Conservation (phyloP, 2,113 vertebrate genomes). For the Typhlomys cinereus region DNA sequence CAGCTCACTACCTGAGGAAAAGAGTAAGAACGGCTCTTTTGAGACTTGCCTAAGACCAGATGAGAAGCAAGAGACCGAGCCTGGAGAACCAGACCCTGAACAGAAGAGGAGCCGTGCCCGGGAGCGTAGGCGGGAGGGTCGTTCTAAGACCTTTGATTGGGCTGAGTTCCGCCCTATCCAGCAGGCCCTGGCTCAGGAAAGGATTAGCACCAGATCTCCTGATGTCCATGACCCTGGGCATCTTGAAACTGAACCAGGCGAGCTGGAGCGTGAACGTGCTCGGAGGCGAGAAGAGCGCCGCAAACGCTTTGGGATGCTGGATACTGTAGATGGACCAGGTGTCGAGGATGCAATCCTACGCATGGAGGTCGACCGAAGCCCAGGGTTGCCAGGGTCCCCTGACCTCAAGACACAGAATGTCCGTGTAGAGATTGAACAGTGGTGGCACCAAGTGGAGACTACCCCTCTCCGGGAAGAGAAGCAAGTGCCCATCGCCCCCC, state of each 20-base stretch:
- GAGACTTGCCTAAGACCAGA: slow-evolving; percentile 76
- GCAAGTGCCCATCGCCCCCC: slow-evolving; percentile 93
- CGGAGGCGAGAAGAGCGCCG: slow-evolving; percentile 87
- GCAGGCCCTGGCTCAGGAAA: slow-evolving; percentile 86
- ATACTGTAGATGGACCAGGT: slow-evolving; percentile 74
- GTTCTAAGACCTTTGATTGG: slow-evolving; percentile 98
- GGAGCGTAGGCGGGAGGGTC: slow-evolving; percentile 93
- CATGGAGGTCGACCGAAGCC: slow-evolving; percentile 92
- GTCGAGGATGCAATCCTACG: slow-evolving; percentile 79
- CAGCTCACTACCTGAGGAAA: slow-evolving; percentile 93
- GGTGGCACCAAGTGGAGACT: slow-evolving; percentile 98
- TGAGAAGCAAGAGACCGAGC: slow-evolving; percentile 85
- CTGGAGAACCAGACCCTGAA: slow-evolving; percentile 85
- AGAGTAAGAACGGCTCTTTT: slow-evolving; percentile 85
- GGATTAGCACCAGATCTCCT: slow-evolving; percentile 81
- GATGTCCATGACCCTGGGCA: slow-evolving; percentile 76
- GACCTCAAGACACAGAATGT: slow-evolving; percentile 86
- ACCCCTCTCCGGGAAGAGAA: slow-evolving; percentile 96
- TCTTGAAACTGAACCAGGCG: slow-evolving; percentile 55
- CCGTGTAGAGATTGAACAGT: slow-evolving; percentile 95
- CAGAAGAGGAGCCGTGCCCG: slow-evolving; percentile 92
- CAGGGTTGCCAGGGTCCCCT: slow-evolving; percentile 33
- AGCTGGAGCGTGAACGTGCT: slow-evolving; percentile 87
- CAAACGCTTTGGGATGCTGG: slow-evolving; percentile 87
- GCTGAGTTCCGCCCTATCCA: slow-evolving; percentile 93